A percentile compares a stretch with the other conserved stretches of the same genome.
Conservation (phyloP, 2,888 invertebrate species). For the Lithophane semibrunnea region DNA sequence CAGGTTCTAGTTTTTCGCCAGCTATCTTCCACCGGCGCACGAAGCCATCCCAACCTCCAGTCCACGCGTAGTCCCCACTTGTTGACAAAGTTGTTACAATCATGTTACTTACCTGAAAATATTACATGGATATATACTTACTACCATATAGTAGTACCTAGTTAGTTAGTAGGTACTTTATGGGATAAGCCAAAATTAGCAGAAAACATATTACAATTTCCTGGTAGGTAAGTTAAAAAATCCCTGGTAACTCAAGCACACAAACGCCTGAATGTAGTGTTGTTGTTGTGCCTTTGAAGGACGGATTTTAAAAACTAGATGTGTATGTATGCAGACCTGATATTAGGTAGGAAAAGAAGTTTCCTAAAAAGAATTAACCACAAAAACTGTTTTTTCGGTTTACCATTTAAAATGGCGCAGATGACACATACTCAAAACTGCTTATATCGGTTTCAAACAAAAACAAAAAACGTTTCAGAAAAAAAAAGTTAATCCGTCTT, state of each 20-base stretch:
- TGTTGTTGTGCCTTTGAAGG: too few relatives aligned
- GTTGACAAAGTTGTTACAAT: conserved; percentile 87
- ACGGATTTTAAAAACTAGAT: too few relatives aligned
- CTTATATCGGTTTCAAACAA: not conserved
- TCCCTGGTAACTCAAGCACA: too few relatives aligned
- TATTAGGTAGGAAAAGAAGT: too few relatives aligned
- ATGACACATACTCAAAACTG: not conserved
- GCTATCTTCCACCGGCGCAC: conserved; percentile 84
- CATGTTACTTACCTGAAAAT: conserved; percentile 85
- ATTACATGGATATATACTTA: not conserved
- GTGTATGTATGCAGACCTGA: too few relatives aligned
- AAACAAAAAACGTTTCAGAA: not conserved
- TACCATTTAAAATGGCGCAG: not conserved
- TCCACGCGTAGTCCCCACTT: conserved; percentile 86
- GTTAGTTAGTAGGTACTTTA: not conserved
- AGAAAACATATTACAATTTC: not conserved
- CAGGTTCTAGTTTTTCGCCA: conserved; percentile 77
- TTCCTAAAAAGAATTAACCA: too few relatives aligned
- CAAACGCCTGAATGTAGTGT: too few relatives aligned
- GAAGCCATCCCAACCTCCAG: conserved; percentile 90
- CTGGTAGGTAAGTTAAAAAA: too few relatives aligned
- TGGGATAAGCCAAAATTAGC: not conserved
- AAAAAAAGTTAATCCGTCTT: not conserved
- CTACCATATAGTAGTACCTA: not conserved
- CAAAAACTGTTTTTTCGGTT: not conserved